Base-by-base conservation (phyloP, 2,888 invertebrate species). In the Agonopterix heracliana region DNA sequence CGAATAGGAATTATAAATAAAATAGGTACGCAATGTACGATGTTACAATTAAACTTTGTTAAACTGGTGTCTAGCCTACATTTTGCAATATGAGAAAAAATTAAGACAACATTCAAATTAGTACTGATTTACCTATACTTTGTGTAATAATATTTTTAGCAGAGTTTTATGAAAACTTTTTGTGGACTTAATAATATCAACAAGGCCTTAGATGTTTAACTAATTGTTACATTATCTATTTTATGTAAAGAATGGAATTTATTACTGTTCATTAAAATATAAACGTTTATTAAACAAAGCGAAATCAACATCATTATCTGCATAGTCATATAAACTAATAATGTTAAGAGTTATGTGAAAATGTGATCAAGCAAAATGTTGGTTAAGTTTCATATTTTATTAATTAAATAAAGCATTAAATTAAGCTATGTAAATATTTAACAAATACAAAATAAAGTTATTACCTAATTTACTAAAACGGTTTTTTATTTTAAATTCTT, bases 351-450 rank as follows among this genome's bases (percentile, higher is more conserved):
- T 78, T 76, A 77, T 61, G 63, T 73, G 69, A 72, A 78, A 82
- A 77, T 86, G 86, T 87, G 86, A 86, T 87, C 73, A 77, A 76
- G 74, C 69, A 73, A 75, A 65, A 65, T 74, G 74, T 74, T 81
- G 77, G 78, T 83, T 85, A 86, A 83, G 83, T 85, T 85, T 84
- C 74, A 83, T 86, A 86, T 85, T 83, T 79, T 83, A 83, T 78
- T 78, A 75, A 61, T 69, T 71, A 72, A 71, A 71, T 75, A 77
- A 71, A 72, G 71, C 72, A 77, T 81, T 81, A 74, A 76, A 50
- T 75, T 81, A 79, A 75, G 76, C 68, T 80, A 79, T 86, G 86
- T 87, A 87, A 78, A 87, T 86, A 87, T 82, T 82, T 85, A 83
- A 85, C 72, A 74, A 71, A 78, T 77, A 76, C 71, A 66, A 77